Base-by-base conservation (phyloP, 2,797 vertebrate species). In the Tapera naevia region DNA sequence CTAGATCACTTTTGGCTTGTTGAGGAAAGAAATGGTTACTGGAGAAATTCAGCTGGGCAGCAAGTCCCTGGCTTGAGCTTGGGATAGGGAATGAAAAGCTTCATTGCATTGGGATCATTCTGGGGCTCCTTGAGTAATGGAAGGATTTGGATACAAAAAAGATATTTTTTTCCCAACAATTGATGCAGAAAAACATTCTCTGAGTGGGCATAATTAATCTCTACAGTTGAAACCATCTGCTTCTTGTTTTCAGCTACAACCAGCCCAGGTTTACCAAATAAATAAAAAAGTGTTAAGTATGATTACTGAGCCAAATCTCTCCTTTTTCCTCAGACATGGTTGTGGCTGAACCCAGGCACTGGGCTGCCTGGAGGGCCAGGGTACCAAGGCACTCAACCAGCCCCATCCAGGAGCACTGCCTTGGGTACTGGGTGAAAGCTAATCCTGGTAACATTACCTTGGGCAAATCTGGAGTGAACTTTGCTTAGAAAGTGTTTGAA, bases 371-470 rank as follows among this genome's bases (percentile, higher is more conserved):
- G 46, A 64, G 14, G 32, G 24, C 48, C 43, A 80, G 39, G 9
- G 6, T 37, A 33, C 1, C 71, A 69, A 28, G 30, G 39, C 1
- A 4, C 45, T 54, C 1, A 4, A n/a, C 28, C 69, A 83, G 39
- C 61, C 64, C 48, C 39, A 3, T 2, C 11, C 1, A 0, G 1
- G 9, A 50, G 2, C 1, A 4, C 33, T 64, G 43, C 46, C 69
- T 43, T 28, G 48, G 43, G 19, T 24, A 21, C n/a, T 6, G 43
- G 15, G 32, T 30, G 54, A 27, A 45, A 79, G 69, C 13, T 24
- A 67, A 4, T 32, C 24, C 51, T 65, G 56, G 9, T 25, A 30
- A 70, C 67, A 64, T 21, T 28, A 19, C 15, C 14, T 11, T 43
- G 32, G 56, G 33, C 13, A 45, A 65, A 88, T 21, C 21, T 71